Conservation (phyloP, 2,888 invertebrate genomes). For the Aspidapion aeneum region DNA sequence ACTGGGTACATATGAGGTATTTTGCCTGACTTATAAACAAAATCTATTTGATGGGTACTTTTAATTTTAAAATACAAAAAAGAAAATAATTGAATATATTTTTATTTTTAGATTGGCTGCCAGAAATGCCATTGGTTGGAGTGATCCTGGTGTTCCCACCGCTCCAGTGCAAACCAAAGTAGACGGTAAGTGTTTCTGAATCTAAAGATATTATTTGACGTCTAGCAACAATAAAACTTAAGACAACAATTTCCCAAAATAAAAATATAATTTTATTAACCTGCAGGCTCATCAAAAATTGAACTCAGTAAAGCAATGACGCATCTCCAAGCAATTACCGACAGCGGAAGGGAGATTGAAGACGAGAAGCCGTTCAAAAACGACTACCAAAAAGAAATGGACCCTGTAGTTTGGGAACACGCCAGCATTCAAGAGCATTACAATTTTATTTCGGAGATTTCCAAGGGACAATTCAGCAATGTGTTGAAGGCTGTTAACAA, state of each 20-base stretch:
- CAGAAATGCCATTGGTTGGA: slow-evolving; percentile 90
- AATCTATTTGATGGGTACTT: too few relatives aligned
- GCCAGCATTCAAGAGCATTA: slow-evolving; percentile 70
- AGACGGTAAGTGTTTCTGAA: slow-evolving; percentile 43
- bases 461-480: slow-evolving; percentile 70
- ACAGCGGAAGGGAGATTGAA: slow-evolving; percentile 68
- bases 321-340: slow-evolving; percentile 81
- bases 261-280: too few relatives aligned
- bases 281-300: slow-evolving; percentile 54
- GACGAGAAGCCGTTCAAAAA: slow-evolving; percentile 61
- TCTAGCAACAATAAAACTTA: too few relatives aligned
- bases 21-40: too few relatives aligned
- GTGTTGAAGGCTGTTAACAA: slow-evolving; percentile 81
- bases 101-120: slow-evolving; percentile 64
- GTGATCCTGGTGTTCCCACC: slow-evolving; percentile 83
- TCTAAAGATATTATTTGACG: neutral
- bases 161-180: slow-evolving; percentile 67
- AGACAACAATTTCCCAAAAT: too few relatives aligned
- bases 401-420: slow-evolving; percentile 71
- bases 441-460: slow-evolving; percentile 81
- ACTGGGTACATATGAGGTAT: too few relatives aligned
- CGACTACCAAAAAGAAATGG: slow-evolving; percentile 71
- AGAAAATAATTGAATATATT: neutral
- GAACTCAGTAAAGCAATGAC: slow-evolving; percentile 79
- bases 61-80: neutral